phyloP scores from a whole-genome alignment of 2,113 vertebrate genomes.

The Seriola rivoliana region DNA sequence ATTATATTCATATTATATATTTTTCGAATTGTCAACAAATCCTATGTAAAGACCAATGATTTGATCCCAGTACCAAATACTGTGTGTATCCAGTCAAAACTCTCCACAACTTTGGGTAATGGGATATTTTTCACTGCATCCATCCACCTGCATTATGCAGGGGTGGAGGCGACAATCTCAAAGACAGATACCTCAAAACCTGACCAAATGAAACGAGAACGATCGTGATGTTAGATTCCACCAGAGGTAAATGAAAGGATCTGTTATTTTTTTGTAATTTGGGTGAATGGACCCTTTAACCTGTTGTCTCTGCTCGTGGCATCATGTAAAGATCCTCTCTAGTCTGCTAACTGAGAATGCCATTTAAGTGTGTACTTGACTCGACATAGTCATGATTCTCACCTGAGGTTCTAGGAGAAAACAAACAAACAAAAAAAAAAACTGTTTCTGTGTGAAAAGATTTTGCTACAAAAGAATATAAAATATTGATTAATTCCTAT shows the following conservation, averaged over 20 bases:
- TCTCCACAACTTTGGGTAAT: background rate
- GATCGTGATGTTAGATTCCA: background rate
- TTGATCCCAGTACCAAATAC: background rate
- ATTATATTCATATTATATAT: background rate
- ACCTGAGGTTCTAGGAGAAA: slow-evolving; percentile 77
- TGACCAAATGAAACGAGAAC: slow-evolving; percentile 7
- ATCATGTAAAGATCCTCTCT: slow-evolving; percentile 54
- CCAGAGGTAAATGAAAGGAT: background rate
- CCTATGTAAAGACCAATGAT: background rate
- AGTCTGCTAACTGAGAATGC: slow-evolving; percentile 68
- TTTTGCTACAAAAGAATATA: slow-evolving; percentile 87
- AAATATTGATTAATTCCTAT: slow-evolving; percentile 82
- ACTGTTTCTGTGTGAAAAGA: slow-evolving; percentile 82
- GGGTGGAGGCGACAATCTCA: background rate
- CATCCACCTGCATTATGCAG: no score
- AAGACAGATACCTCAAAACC: background rate
- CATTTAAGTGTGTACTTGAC: slow-evolving; percentile 80
- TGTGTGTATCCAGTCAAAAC: background rate
- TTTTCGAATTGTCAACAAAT: background rate
- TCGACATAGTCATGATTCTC: slow-evolving; percentile 80
- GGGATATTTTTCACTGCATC: background rate
- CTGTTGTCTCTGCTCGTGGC: slow-evolving; percentile 37
- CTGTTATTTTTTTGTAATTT: slow-evolving; percentile 5
- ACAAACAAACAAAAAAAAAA: slow-evolving; percentile 64
- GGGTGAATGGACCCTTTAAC: slow-evolving; percentile 40